Conservation (phyloP, 2,113 vertebrate species). For the Oriolus oriolus region DNA sequence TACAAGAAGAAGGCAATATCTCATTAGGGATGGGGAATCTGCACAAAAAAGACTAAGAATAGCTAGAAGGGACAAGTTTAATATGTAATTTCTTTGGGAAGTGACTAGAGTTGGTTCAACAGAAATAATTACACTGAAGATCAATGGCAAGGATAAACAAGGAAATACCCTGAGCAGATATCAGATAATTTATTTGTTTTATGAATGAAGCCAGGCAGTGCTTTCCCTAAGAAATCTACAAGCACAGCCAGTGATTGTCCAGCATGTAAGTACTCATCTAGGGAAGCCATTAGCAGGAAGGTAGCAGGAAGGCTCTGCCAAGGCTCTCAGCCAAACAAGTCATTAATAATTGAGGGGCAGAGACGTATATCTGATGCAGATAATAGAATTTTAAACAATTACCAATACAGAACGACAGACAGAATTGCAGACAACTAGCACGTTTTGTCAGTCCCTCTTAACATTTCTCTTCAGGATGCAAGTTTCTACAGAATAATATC, state of each 20-base stretch:
- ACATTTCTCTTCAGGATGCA: neutral
- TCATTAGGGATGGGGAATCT: conserved; percentile 1
- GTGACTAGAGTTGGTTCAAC: neutral
- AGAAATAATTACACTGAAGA: conserved; percentile 23
- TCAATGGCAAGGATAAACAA: conserved; percentile 6
- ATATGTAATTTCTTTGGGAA: conserved; percentile 13
- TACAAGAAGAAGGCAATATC: neutral
- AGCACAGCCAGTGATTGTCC: neutral
- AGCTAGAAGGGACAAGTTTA: conserved; percentile 15
- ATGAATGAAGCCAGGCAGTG: neutral
- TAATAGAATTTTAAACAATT: neutral
- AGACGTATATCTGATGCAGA: neutral
- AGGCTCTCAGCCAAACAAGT: neutral
- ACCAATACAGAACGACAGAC: neutral
- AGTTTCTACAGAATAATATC: neutral
- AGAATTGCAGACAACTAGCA: neutral
- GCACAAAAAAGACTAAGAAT: neutral
- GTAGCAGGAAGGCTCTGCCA: neutral
- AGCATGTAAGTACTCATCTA: neutral
- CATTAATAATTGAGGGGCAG: neutral
- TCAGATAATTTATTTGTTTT: neutral
- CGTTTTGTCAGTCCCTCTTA: neutral
- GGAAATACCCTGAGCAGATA: neutral
- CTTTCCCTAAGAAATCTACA: neutral
- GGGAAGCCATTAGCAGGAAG: neutral